Base-by-base conservation (phyloP, 2,888 invertebrate genomes). In the Drosophila subsilvestris region DNA sequence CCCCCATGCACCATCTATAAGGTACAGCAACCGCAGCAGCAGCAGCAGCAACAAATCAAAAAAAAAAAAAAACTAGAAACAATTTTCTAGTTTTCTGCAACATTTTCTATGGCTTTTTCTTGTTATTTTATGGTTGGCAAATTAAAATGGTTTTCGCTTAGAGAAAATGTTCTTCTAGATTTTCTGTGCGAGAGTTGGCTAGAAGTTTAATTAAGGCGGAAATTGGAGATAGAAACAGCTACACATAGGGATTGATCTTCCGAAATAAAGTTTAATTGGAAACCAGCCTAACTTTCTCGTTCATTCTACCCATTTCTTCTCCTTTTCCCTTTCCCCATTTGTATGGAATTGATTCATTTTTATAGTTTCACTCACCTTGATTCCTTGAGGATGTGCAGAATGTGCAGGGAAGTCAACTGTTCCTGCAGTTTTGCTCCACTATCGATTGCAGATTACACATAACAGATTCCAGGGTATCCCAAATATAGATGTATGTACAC, bases 121-220 rank as follows among this genome's bases (percentile, higher is more conserved):
- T 61, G 37, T 73, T 57, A 53, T 55, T 47, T 63, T 43, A 65
- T 65, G 63, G 57, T 45, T 69, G 70, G 75, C 75, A 79, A 78
- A 78, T 84, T 78, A 73, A 75, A 84, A 79, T 81, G 50, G 55
- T 80, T 84, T 63, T 50, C 68, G 63, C 72, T 37, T 14, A 43
- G 29, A 63, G 62, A 62, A 62, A 42, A 75, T 78, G 63, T 77
- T 61, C 9, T 37, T 8, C 12, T 17, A 12, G 17, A 17, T 37
- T 20, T 29, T 20, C 22, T 43, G 32, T 48, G 32, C 43, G 18
- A 14, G 43, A 44, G 63, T 37, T 14, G 25, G 27, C 49, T 63
- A 63, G 49, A 49, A 63, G 44, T 63, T 63, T 25, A 32, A 63
- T 63, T 37, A 22, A 63, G 22, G 18, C 9, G 20, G 17, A 22